Conservation (phyloP, 2,888 invertebrate genomes). For the Danaus chrysippus region DNA sequence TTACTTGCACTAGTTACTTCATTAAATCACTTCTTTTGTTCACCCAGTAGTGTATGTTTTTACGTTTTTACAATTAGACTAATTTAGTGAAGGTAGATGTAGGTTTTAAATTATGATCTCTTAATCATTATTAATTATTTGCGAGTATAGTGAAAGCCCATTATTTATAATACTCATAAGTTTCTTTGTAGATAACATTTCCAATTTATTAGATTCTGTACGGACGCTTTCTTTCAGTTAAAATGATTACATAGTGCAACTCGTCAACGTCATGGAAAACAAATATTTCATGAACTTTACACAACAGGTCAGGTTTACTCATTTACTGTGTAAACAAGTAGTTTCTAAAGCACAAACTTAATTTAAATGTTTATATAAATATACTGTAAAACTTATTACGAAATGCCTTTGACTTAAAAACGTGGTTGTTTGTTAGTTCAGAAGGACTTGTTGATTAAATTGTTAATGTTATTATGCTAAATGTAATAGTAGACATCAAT, state of each 20-base stretch:
- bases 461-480: conserved; percentile 18
- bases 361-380: conserved; percentile 28
- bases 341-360: conserved; percentile 48
- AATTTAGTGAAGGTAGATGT: conserved; percentile 72
- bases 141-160: conserved; percentile 63
- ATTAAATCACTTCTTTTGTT: conserved; percentile 45
- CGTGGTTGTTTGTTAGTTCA: conserved; percentile 26
- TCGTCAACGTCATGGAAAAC: conserved; percentile 8
- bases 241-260: not conserved
- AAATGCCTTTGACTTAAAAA: conserved; percentile 40
- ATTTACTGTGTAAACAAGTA: conserved; percentile 45
- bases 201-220: conserved; percentile 9
- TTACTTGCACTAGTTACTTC: conserved; percentile 47
- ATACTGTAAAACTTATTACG: conserved; percentile 27
- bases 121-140: conserved; percentile 79
- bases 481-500: conserved; percentile 12
- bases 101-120: conserved; percentile 77
- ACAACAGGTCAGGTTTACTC: conserved; percentile 24
- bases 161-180: conserved; percentile 79
- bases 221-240: not conserved
- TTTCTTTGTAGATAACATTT: conserved; percentile 64
- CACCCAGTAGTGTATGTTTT: conserved; percentile 69
- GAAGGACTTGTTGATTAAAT: conserved; percentile 23
- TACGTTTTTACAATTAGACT: conserved; percentile 70
- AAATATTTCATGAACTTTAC: conserved; percentile 16